Percentiles rank a stretch among this genome's conserved stretches.
These are phyloP conservation scores for Heliconius melpomene DNA, from an alignment of 1,140 invertebrate species.

Conservation along the genomic window DNA sequence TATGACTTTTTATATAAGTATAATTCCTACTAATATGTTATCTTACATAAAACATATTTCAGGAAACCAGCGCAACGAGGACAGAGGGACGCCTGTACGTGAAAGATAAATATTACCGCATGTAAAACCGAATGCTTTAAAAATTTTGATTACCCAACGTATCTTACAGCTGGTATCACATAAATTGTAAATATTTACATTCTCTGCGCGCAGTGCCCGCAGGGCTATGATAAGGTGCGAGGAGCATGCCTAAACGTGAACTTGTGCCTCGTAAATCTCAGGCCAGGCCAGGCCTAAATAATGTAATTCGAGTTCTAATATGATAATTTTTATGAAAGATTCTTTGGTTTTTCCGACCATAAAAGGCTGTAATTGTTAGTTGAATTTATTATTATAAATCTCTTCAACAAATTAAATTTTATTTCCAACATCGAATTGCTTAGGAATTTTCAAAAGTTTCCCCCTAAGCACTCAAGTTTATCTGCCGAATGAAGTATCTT, in stretches of 20 bases:
- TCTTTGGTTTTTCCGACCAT: not conserved
- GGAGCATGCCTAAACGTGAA: not conserved
- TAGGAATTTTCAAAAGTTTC: not conserved
- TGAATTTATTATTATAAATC: no score
- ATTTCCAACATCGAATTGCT: no score
- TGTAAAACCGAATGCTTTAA: slow-evolving; percentile 3
- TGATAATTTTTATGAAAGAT: not conserved
- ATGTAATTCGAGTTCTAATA: not conserved
- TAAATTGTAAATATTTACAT: slow-evolving; percentile 11
- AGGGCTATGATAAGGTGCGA: not conserved
- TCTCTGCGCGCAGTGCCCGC: not conserved
- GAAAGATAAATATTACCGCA: not conserved
- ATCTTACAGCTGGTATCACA: not conserved
- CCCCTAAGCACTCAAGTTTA: not conserved
- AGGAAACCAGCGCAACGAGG: not conserved
- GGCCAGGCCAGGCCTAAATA: not conserved
- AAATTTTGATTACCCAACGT: not conserved
- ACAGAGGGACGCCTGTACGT: slow-evolving; percentile 2
- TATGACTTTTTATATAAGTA: no score
- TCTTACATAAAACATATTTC: not conserved
- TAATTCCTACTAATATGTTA: not conserved
- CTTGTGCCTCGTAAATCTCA: not conserved
- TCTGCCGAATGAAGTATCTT: not conserved
- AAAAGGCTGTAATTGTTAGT: no score
- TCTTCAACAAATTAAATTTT: no score